phyloP scores from a whole-genome alignment of 2,113 vertebrate species.

The Macrotis lagotis region DNA sequence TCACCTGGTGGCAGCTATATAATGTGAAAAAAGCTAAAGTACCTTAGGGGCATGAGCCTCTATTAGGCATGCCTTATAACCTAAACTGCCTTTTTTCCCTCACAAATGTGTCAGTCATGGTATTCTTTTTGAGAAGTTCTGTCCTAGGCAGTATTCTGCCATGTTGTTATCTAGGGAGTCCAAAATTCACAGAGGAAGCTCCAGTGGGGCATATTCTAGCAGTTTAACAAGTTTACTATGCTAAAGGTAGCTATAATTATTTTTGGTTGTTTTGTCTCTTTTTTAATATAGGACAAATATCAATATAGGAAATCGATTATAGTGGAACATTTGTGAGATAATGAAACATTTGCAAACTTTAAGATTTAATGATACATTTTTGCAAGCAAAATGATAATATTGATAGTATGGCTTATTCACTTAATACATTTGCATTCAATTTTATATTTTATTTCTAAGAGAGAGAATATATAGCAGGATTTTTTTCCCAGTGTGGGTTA shows the following conservation, averaged over 20 bases:
- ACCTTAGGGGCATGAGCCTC: background rate
- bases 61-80: background rate
- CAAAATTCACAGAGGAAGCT: background rate
- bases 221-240: background rate
- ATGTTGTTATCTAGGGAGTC: background rate
- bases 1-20: background rate
- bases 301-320: background rate
- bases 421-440: background rate
- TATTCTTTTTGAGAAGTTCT: background rate
- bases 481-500: background rate
- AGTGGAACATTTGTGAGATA: background rate
- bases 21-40: background rate
- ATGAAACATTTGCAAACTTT: background rate
- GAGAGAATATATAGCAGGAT: background rate
- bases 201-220: background rate
- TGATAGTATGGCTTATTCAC: background rate
- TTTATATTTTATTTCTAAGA: background rate
- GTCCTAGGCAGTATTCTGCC: background rate
- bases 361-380: background rate
- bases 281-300: background rate
- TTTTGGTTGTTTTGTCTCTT: background rate
- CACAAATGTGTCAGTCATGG: background rate
- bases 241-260: background rate
- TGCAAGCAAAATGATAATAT: no score
- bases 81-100: background rate